Conservation (phyloP, 2,888 invertebrate genomes). For the Drosophila conformis region DNA sequence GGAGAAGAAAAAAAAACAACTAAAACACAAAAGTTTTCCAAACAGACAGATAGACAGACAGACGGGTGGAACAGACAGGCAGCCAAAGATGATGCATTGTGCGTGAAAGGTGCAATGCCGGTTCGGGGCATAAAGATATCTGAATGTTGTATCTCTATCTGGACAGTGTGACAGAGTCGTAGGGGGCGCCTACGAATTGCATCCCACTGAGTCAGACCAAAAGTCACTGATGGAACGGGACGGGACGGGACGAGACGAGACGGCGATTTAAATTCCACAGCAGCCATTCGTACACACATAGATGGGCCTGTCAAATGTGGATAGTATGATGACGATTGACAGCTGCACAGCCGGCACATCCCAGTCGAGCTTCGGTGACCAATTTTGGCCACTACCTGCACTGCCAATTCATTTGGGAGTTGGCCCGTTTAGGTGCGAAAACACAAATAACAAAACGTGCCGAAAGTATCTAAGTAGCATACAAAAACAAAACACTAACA, state of each 20-base stretch:
- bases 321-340: constrained; percentile 79
- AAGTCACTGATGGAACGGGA: constrained; percentile 8
- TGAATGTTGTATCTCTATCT: constrained; percentile 74
- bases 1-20: constrained; percentile 26
- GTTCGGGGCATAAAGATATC: constrained; percentile 70
- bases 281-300: constrained; percentile 48
- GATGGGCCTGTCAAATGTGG: constrained; percentile 74
- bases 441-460: constrained; percentile 67
- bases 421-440: constrained; percentile 66
- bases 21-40: constrained; percentile 71
- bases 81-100: constrained; percentile 79
- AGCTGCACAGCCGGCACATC: constrained; percentile 67
- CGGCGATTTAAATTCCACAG: constrained; percentile 72
- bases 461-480: constrained; percentile 46
- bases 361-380: constrained; percentile 39
- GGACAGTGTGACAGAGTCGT: constrained; percentile 72
- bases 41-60: constrained; percentile 35
- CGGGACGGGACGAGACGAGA: constrained; percentile 36
- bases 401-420: constrained; percentile 66
- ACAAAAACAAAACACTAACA: background rate
- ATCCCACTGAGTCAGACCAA: constrained; percentile 76
- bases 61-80: constrained; percentile 41
- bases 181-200: constrained; percentile 80
- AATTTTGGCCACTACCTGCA: constrained; percentile 62
- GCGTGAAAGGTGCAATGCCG: constrained; percentile 76